These are phyloP conservation scores for Drosophila mettleri DNA, from an alignment of 2,888 invertebrate species.

Conservation along the genomic window DNA sequence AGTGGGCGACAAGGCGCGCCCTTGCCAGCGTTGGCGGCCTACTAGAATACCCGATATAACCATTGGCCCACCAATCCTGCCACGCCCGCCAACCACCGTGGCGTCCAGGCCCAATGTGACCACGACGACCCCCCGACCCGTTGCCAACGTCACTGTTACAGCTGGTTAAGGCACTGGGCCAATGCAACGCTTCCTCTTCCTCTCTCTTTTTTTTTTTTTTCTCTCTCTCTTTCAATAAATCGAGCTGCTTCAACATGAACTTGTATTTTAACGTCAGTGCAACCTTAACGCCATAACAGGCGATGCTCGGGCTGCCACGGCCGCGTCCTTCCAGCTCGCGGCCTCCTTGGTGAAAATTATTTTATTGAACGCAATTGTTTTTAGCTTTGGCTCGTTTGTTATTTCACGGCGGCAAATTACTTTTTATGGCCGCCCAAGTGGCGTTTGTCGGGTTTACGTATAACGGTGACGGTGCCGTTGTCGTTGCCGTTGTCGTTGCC, in stretches of 20 bases:
- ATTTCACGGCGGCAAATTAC: conserved; percentile 75
- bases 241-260: conserved; percentile 1
- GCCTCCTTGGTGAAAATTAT: conserved; percentile 69
- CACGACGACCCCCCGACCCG: conserved; percentile 5
- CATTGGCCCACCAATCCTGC: conserved; percentile 4
- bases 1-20: conserved; percentile 49
- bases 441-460: conserved; percentile 31
- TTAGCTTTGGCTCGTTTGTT: conserved; percentile 77
- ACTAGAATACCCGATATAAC: not conserved
- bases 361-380: conserved; percentile 81
- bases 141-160: not conserved
- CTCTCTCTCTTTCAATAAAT: conserved; percentile 21
- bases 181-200: not conserved
- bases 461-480: conserved; percentile 27
- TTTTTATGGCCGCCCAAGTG: conserved; percentile 70
- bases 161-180: not conserved
- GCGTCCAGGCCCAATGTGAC: conserved; percentile 1
- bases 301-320: conserved; percentile 17
- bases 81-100: conserved; percentile 3
- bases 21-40: conserved; percentile 24
- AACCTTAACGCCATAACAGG: conserved; percentile 19
- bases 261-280: conserved; percentile 1
- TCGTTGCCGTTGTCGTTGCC: conserved; percentile 12
- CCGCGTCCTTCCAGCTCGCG: conserved; percentile 52
- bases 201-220: not conserved